Percentiles rank a stretch among this genome's conserved stretches.
phyloP scores from a whole-genome alignment of 2,113 vertebrate species.

The Grantiella picta region DNA sequence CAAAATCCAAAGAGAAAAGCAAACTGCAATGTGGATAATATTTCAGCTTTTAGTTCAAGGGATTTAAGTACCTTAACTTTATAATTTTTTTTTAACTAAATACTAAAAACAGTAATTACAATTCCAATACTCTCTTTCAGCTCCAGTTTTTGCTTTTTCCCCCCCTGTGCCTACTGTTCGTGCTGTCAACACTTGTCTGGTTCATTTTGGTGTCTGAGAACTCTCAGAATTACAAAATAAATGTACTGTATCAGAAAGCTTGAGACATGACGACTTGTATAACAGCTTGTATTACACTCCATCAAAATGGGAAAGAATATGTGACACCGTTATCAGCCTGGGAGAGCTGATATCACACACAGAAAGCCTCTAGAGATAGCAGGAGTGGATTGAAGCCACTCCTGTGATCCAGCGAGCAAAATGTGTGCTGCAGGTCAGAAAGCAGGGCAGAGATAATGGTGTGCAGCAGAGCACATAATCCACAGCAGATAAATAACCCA shows the following conservation, averaged over 20 bases:
- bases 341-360: neutral
- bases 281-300: neutral
- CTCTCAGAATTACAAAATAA: neutral
- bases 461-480: neutral
- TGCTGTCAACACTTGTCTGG: neutral
- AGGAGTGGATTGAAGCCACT: neutral
- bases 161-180: neutral
- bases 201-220: neutral
- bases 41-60: neutral
- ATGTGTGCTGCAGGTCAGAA: neutral
- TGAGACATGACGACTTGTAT: neutral
- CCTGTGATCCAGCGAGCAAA: neutral
- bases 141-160: neutral
- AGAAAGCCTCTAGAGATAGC: neutral
- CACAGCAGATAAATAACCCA: neutral
- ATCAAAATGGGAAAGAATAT: neutral
- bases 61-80: neutral
- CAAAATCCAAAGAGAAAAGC: neutral
- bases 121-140: neutral
- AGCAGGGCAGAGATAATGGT: neutral
- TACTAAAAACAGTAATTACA: neutral
- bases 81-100: neutral
- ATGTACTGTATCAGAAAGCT: neutral
- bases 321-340: neutral
- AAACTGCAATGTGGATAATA: neutral